Base-by-base conservation (phyloP, 2,113 vertebrate genomes). In the Corvus cornix region DNA sequence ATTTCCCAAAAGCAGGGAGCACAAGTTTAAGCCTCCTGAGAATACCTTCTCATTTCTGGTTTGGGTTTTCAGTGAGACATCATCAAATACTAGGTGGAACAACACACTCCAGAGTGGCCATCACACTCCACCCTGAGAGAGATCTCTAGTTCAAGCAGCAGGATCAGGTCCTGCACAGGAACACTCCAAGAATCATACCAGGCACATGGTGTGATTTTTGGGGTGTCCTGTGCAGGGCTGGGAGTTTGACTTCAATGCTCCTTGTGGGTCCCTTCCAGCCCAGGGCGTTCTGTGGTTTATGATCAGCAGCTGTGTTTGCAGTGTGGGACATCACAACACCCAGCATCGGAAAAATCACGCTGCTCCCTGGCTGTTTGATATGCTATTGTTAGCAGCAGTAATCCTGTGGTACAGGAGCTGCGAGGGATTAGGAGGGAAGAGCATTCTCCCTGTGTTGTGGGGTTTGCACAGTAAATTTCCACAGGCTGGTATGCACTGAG, bases 341-440 rank as follows among this genome's bases (percentile, higher is more conserved):
- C 41, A 3, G 63, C 23, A 16, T 5, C 0, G 3, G 76, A 58
- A 80, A 76, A 77, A 19, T 7, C 63, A 16, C 2, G 0, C 76
- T 70, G 33, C 68, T 92, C 70, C 83, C 88, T 58, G 83, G 33
- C 26, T 35, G 46, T 35, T 35, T 37, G 31, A 12, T 7, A 3
- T 3, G 79, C 94, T 93, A 73, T 96, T 96, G 83, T 94, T 96
- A 95, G 83, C 83, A 88, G 76, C 79, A 88, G 51, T 92, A 97
- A 92, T 94, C 94, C 85, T 51, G 23, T 10, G 1, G 10, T 35
- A 33, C 82, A 48, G 60, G 95, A 87, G 67, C 87, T 93, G 44
- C 0, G 37, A 83, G 86, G 91, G 93, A 93, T 96, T 93, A 93
- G 88, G 83, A 68, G 96, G 90, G 82, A 94, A 86, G 86, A 93